These are phyloP conservation scores for Bryconaethiops microstoma DNA, from an alignment of 2,797 vertebrate genomes.

Conservation along the genomic window DNA sequence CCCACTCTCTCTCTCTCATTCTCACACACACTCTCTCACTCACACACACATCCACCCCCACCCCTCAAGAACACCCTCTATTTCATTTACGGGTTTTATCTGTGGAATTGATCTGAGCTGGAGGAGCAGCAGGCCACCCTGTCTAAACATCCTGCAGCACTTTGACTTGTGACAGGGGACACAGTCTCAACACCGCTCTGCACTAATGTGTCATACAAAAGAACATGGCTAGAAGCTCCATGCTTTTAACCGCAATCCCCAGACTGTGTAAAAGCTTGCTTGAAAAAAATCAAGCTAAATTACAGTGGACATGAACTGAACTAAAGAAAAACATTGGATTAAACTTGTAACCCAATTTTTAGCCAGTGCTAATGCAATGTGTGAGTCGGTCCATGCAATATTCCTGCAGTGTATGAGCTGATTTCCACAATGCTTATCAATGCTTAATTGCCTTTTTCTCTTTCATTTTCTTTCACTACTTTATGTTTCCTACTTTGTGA, in stretches of 20 bases:
- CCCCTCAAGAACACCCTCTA: slow-evolving; percentile 31
- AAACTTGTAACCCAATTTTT: background rate
- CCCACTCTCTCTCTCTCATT: slow-evolving; percentile 21
- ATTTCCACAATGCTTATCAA: slow-evolving; percentile 4
- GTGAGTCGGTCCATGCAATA: background rate
- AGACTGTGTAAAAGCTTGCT: background rate
- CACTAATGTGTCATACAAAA: slow-evolving; percentile 34
- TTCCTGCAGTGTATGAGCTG: background rate
- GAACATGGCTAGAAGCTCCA: background rate
- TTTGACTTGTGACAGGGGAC: slow-evolving; percentile 47
- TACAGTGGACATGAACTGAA: background rate
- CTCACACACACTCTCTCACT: background rate
- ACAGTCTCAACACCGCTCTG: slow-evolving; percentile 24
- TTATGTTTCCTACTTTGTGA: background rate
- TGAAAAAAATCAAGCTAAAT: slow-evolving; percentile 8
- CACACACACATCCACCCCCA: slow-evolving; percentile 5
- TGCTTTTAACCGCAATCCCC: background rate
- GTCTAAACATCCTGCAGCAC: slow-evolving; percentile 54
- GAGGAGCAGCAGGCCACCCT: slow-evolving; percentile 46
- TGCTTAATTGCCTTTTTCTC: background rate
- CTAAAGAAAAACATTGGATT: background rate
- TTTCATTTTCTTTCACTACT: background rate
- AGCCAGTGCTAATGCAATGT: background rate
- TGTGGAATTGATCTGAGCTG: slow-evolving; percentile 54
- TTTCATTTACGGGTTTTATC: slow-evolving; percentile 59